Conservation (phyloP, 2,797 vertebrate species). For the Enteromius trimaculatus region DNA sequence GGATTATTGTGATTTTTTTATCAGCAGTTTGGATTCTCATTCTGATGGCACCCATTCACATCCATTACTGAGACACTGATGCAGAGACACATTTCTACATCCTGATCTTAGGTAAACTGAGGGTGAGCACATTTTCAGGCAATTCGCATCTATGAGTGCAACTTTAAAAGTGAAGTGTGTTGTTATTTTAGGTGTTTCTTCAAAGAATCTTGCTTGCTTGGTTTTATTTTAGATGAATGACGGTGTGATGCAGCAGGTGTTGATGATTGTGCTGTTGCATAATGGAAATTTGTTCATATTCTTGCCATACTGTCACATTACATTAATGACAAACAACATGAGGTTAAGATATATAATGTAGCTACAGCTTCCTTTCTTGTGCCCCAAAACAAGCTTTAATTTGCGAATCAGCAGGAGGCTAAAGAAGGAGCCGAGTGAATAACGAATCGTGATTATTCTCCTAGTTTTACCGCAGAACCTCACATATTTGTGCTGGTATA, state of each 20-base stretch:
- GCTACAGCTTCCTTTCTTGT: not conserved
- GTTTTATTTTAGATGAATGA: not conserved
- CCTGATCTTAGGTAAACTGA: not conserved
- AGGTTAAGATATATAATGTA: conserved; percentile 7
- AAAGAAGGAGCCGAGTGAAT: not conserved
- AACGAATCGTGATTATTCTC: not conserved
- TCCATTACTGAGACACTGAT: not conserved
- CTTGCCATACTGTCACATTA: not conserved
- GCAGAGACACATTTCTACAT: not conserved
- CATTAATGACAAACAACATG: not conserved
- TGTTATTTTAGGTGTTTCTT: not conserved
- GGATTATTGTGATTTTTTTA: not conserved
- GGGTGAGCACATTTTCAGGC: not conserved
- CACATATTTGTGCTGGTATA: conserved; percentile 68
- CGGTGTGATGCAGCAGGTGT: not conserved
- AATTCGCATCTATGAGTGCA: not conserved
- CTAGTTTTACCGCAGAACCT: conserved; percentile 69
- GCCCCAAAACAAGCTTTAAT: not conserved
- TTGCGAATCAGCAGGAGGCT: not conserved
- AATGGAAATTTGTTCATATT: not conserved
- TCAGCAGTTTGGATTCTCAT: not conserved
- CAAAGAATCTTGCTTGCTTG: not conserved
- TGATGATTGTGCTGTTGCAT: conserved; percentile 13
- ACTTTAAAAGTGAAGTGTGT: not conserved
- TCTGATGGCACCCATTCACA: not conserved